These are phyloP conservation scores for Beaufortia kweichowensis DNA, from an alignment of 2,113 vertebrate genomes.

Conservation along the genomic window DNA sequence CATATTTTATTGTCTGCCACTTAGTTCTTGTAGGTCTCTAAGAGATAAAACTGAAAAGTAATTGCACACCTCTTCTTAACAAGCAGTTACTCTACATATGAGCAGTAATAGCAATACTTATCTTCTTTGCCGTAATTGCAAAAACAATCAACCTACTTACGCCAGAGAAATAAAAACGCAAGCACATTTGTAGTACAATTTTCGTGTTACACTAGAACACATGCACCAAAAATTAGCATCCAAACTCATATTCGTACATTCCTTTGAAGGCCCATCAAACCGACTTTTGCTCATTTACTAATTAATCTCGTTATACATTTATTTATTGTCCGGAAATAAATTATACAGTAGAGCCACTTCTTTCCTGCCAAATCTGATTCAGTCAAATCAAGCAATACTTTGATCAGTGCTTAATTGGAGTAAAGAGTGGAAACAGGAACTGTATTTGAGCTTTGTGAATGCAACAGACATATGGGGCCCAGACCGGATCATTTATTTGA, in stretches of 20 bases:
- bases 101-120: no score
- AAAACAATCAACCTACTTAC: neutral
- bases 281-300: constrained; percentile 29
- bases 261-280: constrained; percentile 45
- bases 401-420: constrained; percentile 69
- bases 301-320: constrained; percentile 42
- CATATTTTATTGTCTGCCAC: no score
- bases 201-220: constrained; percentile 2
- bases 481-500: constrained; percentile 65
- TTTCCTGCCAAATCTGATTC: constrained; percentile 46
- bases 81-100: no score
- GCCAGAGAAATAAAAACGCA: neutral
- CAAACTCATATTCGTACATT: constrained; percentile 9
- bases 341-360: constrained; percentile 56
- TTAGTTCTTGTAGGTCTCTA: no score
- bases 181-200: neutral
- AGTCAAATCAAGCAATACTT: constrained; percentile 66
- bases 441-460: constrained; percentile 53
- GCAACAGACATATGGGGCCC: constrained; percentile 57
- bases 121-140: neutral
- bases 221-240: constrained; percentile 26
- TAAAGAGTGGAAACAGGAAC: constrained; percentile 46
- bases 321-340: constrained; percentile 53
- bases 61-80: no score
- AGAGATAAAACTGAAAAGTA: no score